Conservation (phyloP, 2,797 vertebrate genomes). For the Gallinago nigripennis region DNA sequence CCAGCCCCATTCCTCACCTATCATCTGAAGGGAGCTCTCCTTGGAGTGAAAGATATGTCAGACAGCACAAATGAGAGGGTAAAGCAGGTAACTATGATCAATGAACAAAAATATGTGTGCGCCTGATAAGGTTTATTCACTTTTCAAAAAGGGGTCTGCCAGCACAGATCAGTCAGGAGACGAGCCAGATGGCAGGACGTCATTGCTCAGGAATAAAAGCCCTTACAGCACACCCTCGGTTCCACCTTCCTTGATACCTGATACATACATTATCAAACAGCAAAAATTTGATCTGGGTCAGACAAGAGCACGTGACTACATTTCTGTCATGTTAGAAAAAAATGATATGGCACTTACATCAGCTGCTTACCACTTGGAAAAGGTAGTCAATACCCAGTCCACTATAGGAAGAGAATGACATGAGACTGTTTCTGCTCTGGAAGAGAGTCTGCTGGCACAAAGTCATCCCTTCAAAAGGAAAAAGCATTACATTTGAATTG, state of each 20-base stretch:
- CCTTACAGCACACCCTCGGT: neutral
- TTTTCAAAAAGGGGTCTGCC: conserved; percentile 9
- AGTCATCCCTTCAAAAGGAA: neutral
- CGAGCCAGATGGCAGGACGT: conserved; percentile 1
- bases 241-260: conserved; percentile 1
- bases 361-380: neutral
- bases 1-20: neutral
- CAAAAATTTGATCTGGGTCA: neutral
- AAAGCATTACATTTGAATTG: neutral
- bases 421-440: neutral
- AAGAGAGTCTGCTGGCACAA: neutral
- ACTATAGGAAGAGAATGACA: neutral
- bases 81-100: conserved; percentile 5
- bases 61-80: neutral
- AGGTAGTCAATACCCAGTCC: neutral
- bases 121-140: conserved; percentile 17
- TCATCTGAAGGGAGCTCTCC: neutral
- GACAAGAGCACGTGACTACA: neutral
- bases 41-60: conserved; percentile 10
- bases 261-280: neutral
- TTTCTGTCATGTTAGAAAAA: neutral
- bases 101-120: conserved; percentile 5
- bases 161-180: conserved; percentile 12
- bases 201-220: conserved; percentile 8
- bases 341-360: neutral